Evolutionary conservation across 2,888 invertebrate genomes (phyloP).

Genomic region (Chrysina gloriosa): DNA sequence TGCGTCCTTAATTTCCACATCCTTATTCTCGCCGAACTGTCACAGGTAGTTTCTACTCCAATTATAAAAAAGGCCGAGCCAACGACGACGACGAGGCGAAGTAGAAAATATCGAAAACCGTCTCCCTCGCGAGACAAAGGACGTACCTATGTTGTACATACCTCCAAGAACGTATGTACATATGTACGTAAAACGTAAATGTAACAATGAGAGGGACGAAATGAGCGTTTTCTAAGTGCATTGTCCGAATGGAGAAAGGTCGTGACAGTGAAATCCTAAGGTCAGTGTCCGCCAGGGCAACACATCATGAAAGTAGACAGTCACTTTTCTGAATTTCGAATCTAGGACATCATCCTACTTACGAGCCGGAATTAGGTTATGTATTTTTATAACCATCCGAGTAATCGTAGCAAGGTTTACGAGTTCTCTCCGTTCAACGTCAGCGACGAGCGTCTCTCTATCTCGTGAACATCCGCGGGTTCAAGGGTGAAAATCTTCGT

Average conservation of each 20-base stretch:
- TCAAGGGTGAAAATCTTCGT: conserved; percentile 46
- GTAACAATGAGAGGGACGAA: conserved; percentile 36
- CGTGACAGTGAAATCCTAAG: conserved; percentile 53
- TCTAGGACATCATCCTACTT: conserved; percentile 54
- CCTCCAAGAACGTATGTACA: conserved; percentile 17
- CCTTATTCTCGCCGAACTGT: conserved; percentile 27
- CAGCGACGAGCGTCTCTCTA: conserved; percentile 36
- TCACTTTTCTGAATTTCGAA: conserved; percentile 57
- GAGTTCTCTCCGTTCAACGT: conserved; percentile 44
- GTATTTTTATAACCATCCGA: conserved; percentile 53
- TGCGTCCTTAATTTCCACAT: conserved; percentile 37
- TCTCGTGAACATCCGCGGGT: conserved; percentile 38
- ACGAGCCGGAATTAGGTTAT: conserved; percentile 57
- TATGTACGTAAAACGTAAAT: conserved; percentile 10
- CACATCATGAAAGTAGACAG: conserved; percentile 55
- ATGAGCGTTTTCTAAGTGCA: conserved; percentile 45
- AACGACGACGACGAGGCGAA: background rate
- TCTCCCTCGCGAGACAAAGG: conserved; percentile 24
- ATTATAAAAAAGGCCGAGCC: conserved; percentile 25
- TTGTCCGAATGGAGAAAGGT: conserved; percentile 52
- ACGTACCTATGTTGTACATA: background rate
- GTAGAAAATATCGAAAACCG: conserved; percentile 17
- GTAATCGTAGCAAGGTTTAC: conserved; percentile 49
- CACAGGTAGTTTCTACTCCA: conserved; percentile 36
- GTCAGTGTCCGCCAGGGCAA: conserved; percentile 48